phyloP scores from a whole-genome alignment of 2,797 vertebrate genomes.

The Lithobates pipiens region DNA sequence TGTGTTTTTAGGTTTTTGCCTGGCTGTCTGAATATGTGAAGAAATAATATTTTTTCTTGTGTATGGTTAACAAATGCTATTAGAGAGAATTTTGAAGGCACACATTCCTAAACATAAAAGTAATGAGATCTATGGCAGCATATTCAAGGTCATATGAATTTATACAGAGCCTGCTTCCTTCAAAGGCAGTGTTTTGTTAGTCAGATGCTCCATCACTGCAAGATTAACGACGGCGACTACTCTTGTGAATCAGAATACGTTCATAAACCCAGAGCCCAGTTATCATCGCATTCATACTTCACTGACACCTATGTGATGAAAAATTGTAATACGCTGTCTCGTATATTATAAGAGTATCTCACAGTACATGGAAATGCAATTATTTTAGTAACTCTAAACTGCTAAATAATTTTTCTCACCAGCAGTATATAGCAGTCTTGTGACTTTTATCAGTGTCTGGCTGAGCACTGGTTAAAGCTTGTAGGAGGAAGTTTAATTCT shows the following conservation, averaged over 20 bases:
- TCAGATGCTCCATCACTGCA: constrained; percentile 7
- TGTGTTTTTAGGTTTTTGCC: background rate
- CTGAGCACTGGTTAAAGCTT: too few relatives aligned
- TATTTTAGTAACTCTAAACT: too few relatives aligned
- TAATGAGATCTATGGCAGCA: constrained; percentile 5
- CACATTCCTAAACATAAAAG: constrained; percentile 36
- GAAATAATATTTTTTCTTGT: constrained; percentile 5
- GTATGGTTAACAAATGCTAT: constrained; percentile 10
- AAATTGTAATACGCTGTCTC: too few relatives aligned
- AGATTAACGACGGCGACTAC: background rate
- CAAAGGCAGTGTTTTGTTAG: constrained; percentile 15
- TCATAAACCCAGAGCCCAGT: background rate
- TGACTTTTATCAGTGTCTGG: too few relatives aligned
- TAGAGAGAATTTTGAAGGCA: background rate
- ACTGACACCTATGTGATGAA: background rate
- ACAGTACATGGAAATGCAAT: too few relatives aligned
- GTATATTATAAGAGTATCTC: too few relatives aligned
- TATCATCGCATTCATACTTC: constrained; percentile 23
- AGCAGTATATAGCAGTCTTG: too few relatives aligned
- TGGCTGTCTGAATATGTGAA: constrained; percentile 2
- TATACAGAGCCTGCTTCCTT: constrained; percentile 26
- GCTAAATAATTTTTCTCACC: too few relatives aligned
- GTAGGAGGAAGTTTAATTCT: too few relatives aligned
- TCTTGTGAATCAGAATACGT: constrained; percentile 7
- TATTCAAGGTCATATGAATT: constrained; percentile 27